Conservation (phyloP, 1,140 invertebrate genomes). For the Cardiocondyla obscurior region DNA sequence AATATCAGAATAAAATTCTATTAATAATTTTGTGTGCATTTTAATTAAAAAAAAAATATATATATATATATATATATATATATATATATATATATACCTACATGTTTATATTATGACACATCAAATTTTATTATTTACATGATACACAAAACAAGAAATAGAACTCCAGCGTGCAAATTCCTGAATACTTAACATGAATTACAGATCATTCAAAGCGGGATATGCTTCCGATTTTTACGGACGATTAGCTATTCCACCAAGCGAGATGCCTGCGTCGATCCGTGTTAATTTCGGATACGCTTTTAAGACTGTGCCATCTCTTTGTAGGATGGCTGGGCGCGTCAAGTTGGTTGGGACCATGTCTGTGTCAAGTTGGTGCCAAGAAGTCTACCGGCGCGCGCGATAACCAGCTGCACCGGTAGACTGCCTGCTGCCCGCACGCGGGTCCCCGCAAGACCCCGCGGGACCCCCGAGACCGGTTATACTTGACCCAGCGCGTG, state of each 20-base stretch:
- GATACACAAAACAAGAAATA: not conserved
- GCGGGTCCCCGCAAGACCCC: constrained; percentile 62
- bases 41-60: not conserved
- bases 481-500: constrained; percentile 77
- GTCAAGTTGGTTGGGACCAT: constrained; percentile 68
- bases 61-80: not conserved
- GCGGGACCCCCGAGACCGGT: constrained; percentile 71
- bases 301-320: not conserved
- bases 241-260: not conserved
- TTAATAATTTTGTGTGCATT: not conserved
- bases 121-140: not conserved
- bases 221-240: not conserved
- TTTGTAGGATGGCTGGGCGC: constrained; percentile 31
- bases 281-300: constrained; percentile 11
- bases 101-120: not conserved
- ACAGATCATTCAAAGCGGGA: not conserved
- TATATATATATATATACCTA: not conserved
- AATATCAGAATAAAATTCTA: not conserved
- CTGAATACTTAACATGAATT: not conserved
- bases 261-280: not conserved
- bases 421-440: constrained; percentile 72
- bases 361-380: constrained; percentile 77
- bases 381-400: constrained; percentile 71
- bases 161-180: not conserved
- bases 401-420: constrained; percentile 74